Percentiles rank a stretch among this genome's conserved stretches.
These are phyloP conservation scores for Drosophila pseudoananassae DNA, from an alignment of 1,140 invertebrate species.

Conservation along the genomic window DNA sequence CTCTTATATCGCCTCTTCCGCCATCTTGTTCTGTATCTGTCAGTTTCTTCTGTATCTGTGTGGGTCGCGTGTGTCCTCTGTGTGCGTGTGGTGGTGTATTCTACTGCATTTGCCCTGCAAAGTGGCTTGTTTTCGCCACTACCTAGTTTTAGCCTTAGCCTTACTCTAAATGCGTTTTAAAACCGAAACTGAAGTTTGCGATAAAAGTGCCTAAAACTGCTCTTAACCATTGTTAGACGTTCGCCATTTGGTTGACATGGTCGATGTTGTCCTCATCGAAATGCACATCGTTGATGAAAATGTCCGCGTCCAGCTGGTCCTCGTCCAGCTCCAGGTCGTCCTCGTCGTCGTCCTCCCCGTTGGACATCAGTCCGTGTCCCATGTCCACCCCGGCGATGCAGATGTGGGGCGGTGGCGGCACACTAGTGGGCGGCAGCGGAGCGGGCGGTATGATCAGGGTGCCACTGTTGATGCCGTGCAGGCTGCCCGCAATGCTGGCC, in stretches of 20 bases:
- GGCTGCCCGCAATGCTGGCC: constrained; percentile 82
- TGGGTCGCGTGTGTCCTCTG: constrained; percentile 30
- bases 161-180: constrained; percentile 64
- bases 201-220: constrained; percentile 65
- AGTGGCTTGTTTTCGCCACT: constrained; percentile 40
- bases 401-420: constrained; percentile 81
- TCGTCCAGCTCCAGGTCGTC: constrained; percentile 74
- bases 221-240: constrained; percentile 74
- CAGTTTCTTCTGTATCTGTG: constrained; percentile 31
- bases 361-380: constrained; percentile 67
- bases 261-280: constrained; percentile 81
- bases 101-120: constrained; percentile 52
- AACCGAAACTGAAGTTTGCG: constrained; percentile 73
- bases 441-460: constrained; percentile 81
- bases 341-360: constrained; percentile 77
- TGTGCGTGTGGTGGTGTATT: constrained; percentile 9
- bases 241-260: constrained; percentile 82
- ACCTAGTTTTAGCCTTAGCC: constrained; percentile 42
- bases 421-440: constrained; percentile 78
- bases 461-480: constrained; percentile 82
- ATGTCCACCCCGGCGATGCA: constrained; percentile 79
- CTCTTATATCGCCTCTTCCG: not conserved
- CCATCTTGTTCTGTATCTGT: constrained; percentile 22
- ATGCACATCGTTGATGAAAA: constrained; percentile 83
- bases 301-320: constrained; percentile 70